Percentiles rank a stretch among this genome's conserved stretches.
phyloP scores from a whole-genome alignment of 2,888 invertebrate genomes.

The Rhopalosiphum nymphaeae region DNA sequence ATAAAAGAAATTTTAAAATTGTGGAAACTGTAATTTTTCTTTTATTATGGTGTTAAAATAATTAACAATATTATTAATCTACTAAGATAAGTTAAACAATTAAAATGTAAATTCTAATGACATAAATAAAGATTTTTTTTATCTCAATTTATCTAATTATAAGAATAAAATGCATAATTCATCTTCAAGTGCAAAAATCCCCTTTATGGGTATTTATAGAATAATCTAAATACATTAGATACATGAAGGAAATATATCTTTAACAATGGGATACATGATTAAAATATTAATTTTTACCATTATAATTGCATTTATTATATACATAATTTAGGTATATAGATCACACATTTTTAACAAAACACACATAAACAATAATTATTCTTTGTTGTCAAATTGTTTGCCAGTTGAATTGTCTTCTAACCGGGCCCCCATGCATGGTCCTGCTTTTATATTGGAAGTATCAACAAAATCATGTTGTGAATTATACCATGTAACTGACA shows the following conservation, averaged over 20 bases:
- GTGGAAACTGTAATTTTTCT: slow-evolving; percentile 22
- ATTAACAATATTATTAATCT: neutral
- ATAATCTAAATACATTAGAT: neutral
- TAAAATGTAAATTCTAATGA: slow-evolving; percentile 19
- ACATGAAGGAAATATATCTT: neutral
- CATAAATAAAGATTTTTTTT: neutral
- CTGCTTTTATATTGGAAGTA: slow-evolving; percentile 61
- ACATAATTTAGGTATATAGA: slow-evolving; percentile 57
- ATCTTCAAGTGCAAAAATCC: neutral
- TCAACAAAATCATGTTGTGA: slow-evolving; percentile 66
- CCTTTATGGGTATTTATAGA: neutral
- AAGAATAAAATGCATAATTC: slow-evolving; percentile 25
- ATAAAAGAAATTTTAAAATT: slow-evolving; percentile 4
- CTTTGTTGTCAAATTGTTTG: slow-evolving; percentile 28
- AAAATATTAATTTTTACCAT: slow-evolving; percentile 28
- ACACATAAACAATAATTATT: slow-evolving; percentile 26
- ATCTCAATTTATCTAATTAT: neutral
- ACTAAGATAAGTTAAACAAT: slow-evolving; percentile 11
- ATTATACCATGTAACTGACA: slow-evolving; percentile 73
- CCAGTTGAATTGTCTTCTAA: neutral
- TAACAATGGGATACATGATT: slow-evolving; percentile 16
- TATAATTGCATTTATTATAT: slow-evolving; percentile 48
- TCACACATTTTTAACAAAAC: slow-evolving; percentile 42
- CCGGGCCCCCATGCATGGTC: slow-evolving; percentile 54
- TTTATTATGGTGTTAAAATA: slow-evolving; percentile 3